Base-by-base conservation (phyloP, 1,140 invertebrate genomes). In the Hycleus cichorii region DNA sequence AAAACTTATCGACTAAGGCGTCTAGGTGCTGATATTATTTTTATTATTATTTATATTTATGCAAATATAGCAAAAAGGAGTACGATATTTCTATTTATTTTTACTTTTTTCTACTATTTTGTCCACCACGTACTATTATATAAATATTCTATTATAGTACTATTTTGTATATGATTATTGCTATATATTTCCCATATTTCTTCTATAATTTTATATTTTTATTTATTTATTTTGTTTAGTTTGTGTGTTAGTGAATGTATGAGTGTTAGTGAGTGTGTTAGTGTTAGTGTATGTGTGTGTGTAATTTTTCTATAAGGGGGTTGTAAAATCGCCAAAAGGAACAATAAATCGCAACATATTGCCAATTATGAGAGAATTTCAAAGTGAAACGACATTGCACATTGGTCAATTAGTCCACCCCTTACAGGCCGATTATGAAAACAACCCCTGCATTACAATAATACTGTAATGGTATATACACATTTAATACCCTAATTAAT, bases 121-220 rank as follows among this genome's bases (percentile, higher is more conserved):
- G 4, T 32, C 32, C 32, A 32, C 32, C 32, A 32, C 32, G 7
- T 5, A 32, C 7, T 49, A 58, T 50, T 49, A 64, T 59, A 64
- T 64, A 62, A 57, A 62, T 64, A 62, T 55, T 57, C 57, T 64
- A 66, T 47, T 54, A 44, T 57, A 44, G 42, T 51, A 56, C 60
- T 63, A 57, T 67, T 67, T 42, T 67, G 64, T 64, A 68, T 68
- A 68, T 66, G 62, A 68, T 69, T 69, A 69, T 69, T 69, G 68
- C 68, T 69, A 69, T 69, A 62, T 66, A 69, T 64, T 69, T 64
- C 57, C 63, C 56, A 60, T 60, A 57, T 58, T 58, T 64, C 49
- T 60, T 58, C 55, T 51, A 51, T 39, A 40, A 39, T 38, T 5
- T 39, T 18, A 38, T n/a, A 9, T 51, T 38, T 51, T 4, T 51